Base-by-base conservation (phyloP, 1,140 invertebrate genomes). In the Zaprionus vittiger region DNA sequence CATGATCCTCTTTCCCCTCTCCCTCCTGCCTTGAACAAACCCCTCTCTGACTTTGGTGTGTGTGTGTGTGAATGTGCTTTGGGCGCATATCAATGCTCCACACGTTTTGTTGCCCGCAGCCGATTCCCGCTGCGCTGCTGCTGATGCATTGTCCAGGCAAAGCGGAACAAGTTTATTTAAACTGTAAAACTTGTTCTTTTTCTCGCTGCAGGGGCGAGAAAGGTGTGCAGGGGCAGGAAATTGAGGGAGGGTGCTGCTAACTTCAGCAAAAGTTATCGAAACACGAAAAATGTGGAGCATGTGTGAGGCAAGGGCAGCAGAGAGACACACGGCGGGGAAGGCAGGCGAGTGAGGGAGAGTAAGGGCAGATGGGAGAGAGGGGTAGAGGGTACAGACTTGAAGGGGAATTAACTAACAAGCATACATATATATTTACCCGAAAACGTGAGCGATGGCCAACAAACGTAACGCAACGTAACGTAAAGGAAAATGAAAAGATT, bases 151-250 rank as follows among this genome's bases (percentile, higher is more conserved):
- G 83, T 89, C 85, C 81, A 79, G 62, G 65, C 79, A 66, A 57
- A 74, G 65, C 75, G 63, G 85, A 81, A 89, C 84, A 89, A 89
- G 84, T 89, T 90, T 90, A 89, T 89, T 89, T 89, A 89, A 89
- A 89, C 85, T 89, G 81, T 67, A 81, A 74, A 90, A 79, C 81
- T 84, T 84, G 79, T 68, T 73, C 72, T 79, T 76, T 76, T 64
- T 38, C 20, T 49, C 20, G 41, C 17, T n/a, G 34, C 34, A 15
- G 55, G 38, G 2, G 2, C 2, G 7, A 0, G 31, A 3, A 3
- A 15, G 14, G 17, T 3, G 14, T 26, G 24, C 24, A 4, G 22
- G 47, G 49, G 15, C 11, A 2, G 20, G 11, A 31, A 31, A 31
- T 31, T 31, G 28, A 31, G 5, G n/a, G 11, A 22, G 41, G n/a